Conservation (phyloP, 2,888 invertebrate species). For the Serrognathus titanus region DNA sequence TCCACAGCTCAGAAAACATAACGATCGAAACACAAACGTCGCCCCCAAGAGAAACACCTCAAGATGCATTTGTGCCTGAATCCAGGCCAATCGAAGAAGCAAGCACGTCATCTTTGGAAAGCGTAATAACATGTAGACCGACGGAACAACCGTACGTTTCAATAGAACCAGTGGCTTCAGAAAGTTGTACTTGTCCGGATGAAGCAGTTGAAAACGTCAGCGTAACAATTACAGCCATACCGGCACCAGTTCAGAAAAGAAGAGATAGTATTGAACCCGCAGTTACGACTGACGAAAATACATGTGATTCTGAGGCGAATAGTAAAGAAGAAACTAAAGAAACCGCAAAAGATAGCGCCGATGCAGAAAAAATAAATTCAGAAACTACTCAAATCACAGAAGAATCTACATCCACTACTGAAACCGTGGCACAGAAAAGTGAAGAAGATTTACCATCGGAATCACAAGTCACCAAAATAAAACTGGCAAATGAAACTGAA, state of each 20-base stretch:
- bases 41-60: not conserved
- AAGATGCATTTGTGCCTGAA: not conserved
- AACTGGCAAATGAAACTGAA: too few relatives aligned
- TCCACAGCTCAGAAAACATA: not conserved
- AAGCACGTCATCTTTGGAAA: slow-evolving; percentile 24
- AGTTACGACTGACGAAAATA: slow-evolving; percentile 42
- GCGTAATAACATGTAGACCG: slow-evolving; percentile 30
- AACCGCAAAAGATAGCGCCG: slow-evolving; percentile 43
- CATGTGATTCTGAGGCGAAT: slow-evolving; percentile 42
- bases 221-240: slow-evolving; percentile 33
- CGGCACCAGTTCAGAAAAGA: slow-evolving; percentile 37
- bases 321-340: slow-evolving; percentile 49
- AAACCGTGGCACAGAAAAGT: slow-evolving; percentile 1
- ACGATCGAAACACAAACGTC: not conserved
- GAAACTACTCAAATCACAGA: slow-evolving; percentile 5
- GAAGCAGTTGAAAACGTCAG: slow-evolving; percentile 23
- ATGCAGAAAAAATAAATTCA: slow-evolving; percentile 15
- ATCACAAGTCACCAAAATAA: too few relatives aligned
- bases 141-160: slow-evolving; percentile 34
- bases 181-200: slow-evolving; percentile 26
- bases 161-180: slow-evolving; percentile 32
- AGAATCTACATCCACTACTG: slow-evolving; percentile 8
- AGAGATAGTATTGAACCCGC: slow-evolving; percentile 38
- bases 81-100: slow-evolving; percentile 20
- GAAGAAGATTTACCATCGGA: not conserved